Evolutionary conservation across 1,140 invertebrate genomes (phyloP), one percentile per base, ranked within the genome.

Genomic region (Meteorus sp.): DNA sequence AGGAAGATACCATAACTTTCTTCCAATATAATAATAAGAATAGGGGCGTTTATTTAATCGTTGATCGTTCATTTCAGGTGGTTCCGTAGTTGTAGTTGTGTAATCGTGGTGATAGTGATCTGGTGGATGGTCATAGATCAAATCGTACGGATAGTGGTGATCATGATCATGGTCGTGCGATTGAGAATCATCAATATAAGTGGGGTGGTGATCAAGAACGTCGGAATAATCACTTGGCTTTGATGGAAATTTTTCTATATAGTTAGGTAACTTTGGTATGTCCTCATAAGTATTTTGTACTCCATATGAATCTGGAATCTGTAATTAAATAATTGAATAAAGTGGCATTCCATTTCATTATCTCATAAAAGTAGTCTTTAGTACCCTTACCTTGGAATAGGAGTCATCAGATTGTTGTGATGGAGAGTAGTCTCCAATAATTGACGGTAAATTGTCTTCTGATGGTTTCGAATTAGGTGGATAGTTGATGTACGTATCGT

Each of bases 1-100:
- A 0, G 90, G 90, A 39, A 92, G 80, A 66, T 92, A 93, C 85
- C 90, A 93, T 2, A 92, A 78, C 67, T 92, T 91, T 58, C 88
- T 85, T 0, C 89, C 89, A 62, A 92, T 83, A 67, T 88, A 91
- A 69, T 91, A 92, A 73, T 92, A 92, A 69, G 88, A 90, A 79
- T 89, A 92, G 3, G 83, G 81, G 59, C 84, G 79, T 59, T 89
- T 90, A 53, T 85, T 88, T 37, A 89, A 83, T 64, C 88, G 82
- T 48, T 83, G 82, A 70, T 87, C 85, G 23, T 82, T 84, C 23
- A 83, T 83, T 45, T 86, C 84, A 70, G 55, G 82, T 69, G 64
- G 76, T 67, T 63, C 80, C 52, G 57, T 81, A 63, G 58, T 81
- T 1, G 66, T 70, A 70, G 50, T 80, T 9, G 54, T 73, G 11